These are phyloP conservation scores for Plectrocnemia conspersa DNA, from an alignment of 1,140 invertebrate genomes.

Conservation along the genomic window DNA sequence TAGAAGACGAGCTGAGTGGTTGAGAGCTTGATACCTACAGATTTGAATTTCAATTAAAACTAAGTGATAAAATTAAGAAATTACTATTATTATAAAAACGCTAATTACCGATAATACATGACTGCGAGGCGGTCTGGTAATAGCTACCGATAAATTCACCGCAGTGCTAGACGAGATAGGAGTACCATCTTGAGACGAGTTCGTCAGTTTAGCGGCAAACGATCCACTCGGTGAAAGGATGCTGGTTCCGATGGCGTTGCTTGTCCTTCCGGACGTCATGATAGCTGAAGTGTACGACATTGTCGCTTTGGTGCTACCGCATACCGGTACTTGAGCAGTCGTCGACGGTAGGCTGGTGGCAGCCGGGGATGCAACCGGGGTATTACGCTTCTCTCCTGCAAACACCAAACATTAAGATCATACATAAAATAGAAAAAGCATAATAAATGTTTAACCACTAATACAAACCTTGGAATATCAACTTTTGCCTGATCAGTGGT, in stretches of 20 bases:
- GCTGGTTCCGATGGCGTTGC: conserved; percentile 25
- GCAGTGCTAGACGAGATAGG: conserved; percentile 33
- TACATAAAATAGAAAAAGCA: no score
- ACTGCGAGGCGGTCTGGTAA: conserved; percentile 5
- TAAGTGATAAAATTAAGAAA: no score
- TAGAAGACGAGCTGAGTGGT: background rate
- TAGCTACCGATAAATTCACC: conserved; percentile 24
- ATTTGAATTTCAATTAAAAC: no score
- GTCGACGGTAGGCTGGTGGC: conserved; percentile 9
- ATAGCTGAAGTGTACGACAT: conserved; percentile 61
- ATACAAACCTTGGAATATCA: conserved; percentile 13
- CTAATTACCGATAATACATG: conserved; percentile 30
- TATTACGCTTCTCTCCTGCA: conserved; percentile 40
- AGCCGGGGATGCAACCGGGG: conserved; percentile 39
- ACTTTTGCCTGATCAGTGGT: background rate
- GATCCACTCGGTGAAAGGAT: conserved; percentile 49
- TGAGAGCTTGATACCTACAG: conserved; percentile 7
- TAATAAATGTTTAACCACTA: background rate
- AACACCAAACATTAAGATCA: no score
- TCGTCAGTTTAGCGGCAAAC: conserved; percentile 60
- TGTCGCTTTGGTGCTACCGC: conserved; percentile 53
- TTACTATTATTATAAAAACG: conserved; percentile 8
- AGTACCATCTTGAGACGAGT: conserved; percentile 40
- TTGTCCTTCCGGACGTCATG: conserved; percentile 48
- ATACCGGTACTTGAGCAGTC: conserved; percentile 31